phyloP scores from a whole-genome alignment of 2,888 invertebrate species.

The Calliphora vomitoria region DNA sequence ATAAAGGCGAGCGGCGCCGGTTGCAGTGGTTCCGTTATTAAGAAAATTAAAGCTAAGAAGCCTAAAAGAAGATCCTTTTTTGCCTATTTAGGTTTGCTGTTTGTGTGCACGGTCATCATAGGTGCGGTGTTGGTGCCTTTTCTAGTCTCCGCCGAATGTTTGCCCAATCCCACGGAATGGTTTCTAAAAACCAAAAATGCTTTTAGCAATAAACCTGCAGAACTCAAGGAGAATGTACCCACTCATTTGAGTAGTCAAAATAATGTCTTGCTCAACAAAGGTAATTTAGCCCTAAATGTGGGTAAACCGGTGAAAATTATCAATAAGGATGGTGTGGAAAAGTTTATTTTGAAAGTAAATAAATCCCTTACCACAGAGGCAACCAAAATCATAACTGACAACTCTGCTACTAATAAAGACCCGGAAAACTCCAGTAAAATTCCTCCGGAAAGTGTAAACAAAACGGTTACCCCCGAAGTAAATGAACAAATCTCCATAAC shows the following conservation, averaged over 20 bases:
- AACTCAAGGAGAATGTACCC: conserved; percentile 50
- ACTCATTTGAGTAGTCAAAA: conserved; percentile 50
- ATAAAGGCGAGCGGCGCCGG: conserved; percentile 85
- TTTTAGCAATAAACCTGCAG: conserved; percentile 75
- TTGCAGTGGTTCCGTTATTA: conserved; percentile 82
- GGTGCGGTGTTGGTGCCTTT: conserved; percentile 84
- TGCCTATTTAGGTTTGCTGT: conserved; percentile 83
- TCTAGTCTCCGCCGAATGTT: conserved; percentile 83
- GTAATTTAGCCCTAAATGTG: conserved; percentile 72
- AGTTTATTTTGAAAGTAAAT: conserved; percentile 79
- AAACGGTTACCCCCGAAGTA: neutral
- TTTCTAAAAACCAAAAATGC: conserved; percentile 83
- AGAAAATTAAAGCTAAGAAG: conserved; percentile 77
- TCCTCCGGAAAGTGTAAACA: neutral
- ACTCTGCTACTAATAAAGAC: neutral
- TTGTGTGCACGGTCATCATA: conserved; percentile 84
- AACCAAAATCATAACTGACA: conserved; percentile 3
- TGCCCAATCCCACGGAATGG: conserved; percentile 84
- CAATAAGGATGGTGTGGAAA: conserved; percentile 79
- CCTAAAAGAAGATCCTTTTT: conserved; percentile 82
- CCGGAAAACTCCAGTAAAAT: neutral
- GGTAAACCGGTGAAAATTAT: conserved; percentile 80
- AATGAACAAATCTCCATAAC: conserved; percentile 46
- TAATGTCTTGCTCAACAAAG: conserved; percentile 60
- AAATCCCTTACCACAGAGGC: conserved; percentile 73